Conservation (phyloP, 2,888 invertebrate genomes). For the Mellilla xanthometata region DNA sequence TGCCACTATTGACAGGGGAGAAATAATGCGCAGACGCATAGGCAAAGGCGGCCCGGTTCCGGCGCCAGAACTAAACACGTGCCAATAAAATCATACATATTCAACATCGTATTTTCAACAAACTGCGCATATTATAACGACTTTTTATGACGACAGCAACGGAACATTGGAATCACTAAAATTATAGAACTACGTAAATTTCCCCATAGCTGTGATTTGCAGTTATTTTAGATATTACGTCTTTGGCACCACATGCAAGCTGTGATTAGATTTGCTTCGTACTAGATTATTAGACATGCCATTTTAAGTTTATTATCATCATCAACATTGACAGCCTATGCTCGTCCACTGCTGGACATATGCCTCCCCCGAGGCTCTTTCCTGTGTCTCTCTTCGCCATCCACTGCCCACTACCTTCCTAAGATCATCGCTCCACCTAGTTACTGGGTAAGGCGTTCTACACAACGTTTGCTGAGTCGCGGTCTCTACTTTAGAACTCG, state of each 20-base stretch:
- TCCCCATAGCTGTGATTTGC: constrained; percentile 51
- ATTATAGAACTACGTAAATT: constrained; percentile 55
- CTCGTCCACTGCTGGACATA: no score
- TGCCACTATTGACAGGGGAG: constrained; percentile 53
- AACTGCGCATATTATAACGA: constrained; percentile 68
- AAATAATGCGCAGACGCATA: constrained; percentile 44
- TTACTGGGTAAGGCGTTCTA: no score
- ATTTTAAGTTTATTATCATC: constrained; percentile 1
- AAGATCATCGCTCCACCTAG: no score
- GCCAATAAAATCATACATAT: constrained; percentile 54
- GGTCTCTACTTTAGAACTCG: no score
- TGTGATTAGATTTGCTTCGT: constrained; percentile 39
- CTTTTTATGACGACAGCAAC: constrained; percentile 47
- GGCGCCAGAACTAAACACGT: constrained; percentile 59
- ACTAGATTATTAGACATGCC: constrained; percentile 39
- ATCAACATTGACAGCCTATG: no score
- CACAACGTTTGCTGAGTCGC: no score
- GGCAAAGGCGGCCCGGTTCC: constrained; percentile 33
- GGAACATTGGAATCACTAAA: constrained; percentile 44
- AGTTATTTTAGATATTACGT: constrained; percentile 70
- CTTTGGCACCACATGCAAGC: constrained; percentile 58
- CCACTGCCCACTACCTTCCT: no score
- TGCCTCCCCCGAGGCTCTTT: no score
- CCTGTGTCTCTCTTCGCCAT: no score
- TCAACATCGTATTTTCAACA: constrained; percentile 40